Evolutionary conservation across 2,888 invertebrate genomes (phyloP).

Genomic region (Dastarcus helophoroides): DNA sequence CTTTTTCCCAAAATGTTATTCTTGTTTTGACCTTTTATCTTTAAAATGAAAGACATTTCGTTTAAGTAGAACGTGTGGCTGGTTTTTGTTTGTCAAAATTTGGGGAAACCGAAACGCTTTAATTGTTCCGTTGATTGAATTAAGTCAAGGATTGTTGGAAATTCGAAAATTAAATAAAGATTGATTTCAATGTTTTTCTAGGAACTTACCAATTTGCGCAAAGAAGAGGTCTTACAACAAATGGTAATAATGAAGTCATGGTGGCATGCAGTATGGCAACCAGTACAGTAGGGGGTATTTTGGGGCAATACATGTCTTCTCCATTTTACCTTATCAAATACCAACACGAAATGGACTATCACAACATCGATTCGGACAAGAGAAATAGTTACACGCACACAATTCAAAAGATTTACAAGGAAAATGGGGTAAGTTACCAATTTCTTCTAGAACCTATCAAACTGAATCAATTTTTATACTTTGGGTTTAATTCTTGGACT

Average conservation of each 20-base stretch:
- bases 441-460: too few species aligned
- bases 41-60: too few species aligned
- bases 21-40: too few species aligned
- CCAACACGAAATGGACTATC: conserved; percentile 35
- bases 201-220: conserved; percentile 29
- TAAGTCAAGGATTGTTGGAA: too few species aligned
- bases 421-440: conserved; percentile 38
- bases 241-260: conserved; percentile 40
- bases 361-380: conserved; percentile 6
- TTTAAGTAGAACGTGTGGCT: too few species aligned
- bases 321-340: conserved; percentile 76
- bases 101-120: too few species aligned
- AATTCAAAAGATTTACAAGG: conserved; percentile 39
- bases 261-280: conserved; percentile 38
- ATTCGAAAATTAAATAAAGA: too few species aligned
- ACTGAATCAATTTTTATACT: too few species aligned
- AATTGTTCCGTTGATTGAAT: too few species aligned
- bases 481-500: too few species aligned
- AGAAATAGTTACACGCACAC: conserved; percentile 43
- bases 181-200: conserved; percentile 14
- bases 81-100: too few species aligned
- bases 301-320: conserved; percentile 59
- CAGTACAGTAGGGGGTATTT: conserved; percentile 51
- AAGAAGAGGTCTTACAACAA: conserved; percentile 32
- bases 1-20: too few species aligned